Evolutionary conservation across 92 coral and sea anemone species (phyloP).

Genomic region (Micromussa lordhowensis): DNA sequence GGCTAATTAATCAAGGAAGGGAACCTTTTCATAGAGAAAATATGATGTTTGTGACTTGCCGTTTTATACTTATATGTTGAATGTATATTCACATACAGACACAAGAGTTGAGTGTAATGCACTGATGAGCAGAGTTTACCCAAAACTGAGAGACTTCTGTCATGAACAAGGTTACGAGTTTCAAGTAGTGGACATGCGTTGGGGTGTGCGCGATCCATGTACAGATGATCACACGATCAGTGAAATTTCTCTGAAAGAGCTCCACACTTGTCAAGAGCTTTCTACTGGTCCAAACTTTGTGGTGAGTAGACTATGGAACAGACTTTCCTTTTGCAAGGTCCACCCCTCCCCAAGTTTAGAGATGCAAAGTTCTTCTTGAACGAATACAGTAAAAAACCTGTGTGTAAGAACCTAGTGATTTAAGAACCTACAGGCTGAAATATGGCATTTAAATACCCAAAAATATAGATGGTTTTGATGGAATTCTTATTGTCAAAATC

Average conservation of each 20-base stretch:
- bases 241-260: slow-evolving; percentile 83
- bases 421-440: too few species aligned
- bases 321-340: neutral
- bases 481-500: too few species aligned
- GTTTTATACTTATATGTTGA: neutral
- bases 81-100: slow-evolving; percentile 38
- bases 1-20: neutral
- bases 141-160: slow-evolving; percentile 79
- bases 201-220: slow-evolving; percentile 96
- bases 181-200: slow-evolving; percentile 95
- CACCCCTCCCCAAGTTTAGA: too few species aligned
- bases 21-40: neutral
- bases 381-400: too few species aligned
- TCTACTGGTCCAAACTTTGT: slow-evolving; percentile 98
- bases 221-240: slow-evolving; percentile 90
- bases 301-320: slow-evolving; percentile 56
- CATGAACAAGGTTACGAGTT: slow-evolving; percentile 86
- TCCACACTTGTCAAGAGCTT: slow-evolving; percentile 77
- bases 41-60: neutral
- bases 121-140: slow-evolving; percentile 80
- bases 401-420: too few species aligned
- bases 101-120: slow-evolving; percentile 87
- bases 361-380: too few species aligned
- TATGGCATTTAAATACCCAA: too few species aligned
- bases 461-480: too few species aligned